Conservation (phyloP, 2,888 invertebrate species). For the Sussaba pulchella region DNA sequence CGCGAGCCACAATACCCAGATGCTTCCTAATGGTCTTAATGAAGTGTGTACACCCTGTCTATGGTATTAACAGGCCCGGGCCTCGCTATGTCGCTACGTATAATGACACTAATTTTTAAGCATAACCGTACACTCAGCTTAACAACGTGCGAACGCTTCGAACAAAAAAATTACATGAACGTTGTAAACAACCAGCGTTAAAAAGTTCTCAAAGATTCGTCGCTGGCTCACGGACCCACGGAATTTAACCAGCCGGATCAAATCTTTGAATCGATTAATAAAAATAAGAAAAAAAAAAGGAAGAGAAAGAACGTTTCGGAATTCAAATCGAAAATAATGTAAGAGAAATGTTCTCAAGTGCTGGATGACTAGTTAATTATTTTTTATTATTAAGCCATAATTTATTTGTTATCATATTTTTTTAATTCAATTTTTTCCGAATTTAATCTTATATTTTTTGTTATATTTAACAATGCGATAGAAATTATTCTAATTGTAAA, state of each 20-base stretch:
- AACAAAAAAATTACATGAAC: background rate
- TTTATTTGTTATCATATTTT: too few relatives aligned
- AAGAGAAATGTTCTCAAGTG: background rate
- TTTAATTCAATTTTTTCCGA: background rate
- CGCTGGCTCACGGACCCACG: constrained; percentile 32
- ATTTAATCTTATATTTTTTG: too few relatives aligned
- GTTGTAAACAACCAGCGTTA: constrained; percentile 1
- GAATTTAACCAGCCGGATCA: constrained; percentile 40
- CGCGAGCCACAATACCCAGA: constrained; percentile 75
- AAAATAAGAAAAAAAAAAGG: too few relatives aligned
- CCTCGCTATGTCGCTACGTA: constrained; percentile 59
- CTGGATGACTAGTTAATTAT: too few relatives aligned
- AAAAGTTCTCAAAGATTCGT: constrained; percentile 21
- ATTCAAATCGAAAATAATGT: constrained; percentile 1
- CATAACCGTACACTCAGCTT: constrained; percentile 83
- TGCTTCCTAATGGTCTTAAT: constrained; percentile 83
- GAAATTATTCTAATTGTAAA: too few relatives aligned
- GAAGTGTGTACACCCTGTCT: constrained; percentile 82
- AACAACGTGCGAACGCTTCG: constrained; percentile 82
- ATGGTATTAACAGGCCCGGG: constrained; percentile 73
- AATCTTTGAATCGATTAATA: constrained; percentile 35
- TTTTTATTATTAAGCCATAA: too few relatives aligned
- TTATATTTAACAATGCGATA: too few relatives aligned
- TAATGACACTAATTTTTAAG: constrained; percentile 84
- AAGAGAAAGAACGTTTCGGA: background rate